Conservation (phyloP, 2,888 invertebrate species). For the Agriopis leucophaearia region DNA sequence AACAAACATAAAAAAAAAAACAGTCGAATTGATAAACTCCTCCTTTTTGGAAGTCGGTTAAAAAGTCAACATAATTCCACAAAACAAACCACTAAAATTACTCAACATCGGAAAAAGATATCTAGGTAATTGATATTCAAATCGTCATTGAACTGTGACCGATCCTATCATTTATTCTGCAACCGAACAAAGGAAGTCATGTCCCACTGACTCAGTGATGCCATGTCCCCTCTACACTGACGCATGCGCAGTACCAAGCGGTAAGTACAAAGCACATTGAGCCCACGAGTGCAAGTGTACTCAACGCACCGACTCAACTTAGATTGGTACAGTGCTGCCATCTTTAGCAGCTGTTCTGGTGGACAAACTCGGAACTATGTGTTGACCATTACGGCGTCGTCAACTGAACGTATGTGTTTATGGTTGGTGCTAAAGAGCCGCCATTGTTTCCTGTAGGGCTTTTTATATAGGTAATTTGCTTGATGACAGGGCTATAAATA, state of each 20-base stretch:
- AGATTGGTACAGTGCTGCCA: not conserved
- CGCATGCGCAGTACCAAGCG: slow-evolving; percentile 10
- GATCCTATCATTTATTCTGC: slow-evolving; percentile 23
- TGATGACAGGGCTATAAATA: not conserved
- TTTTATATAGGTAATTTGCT: not conserved
- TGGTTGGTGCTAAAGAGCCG: not conserved
- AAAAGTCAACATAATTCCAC: not conserved
- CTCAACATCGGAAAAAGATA: slow-evolving; percentile 7
- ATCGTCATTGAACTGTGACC: slow-evolving; percentile 26
- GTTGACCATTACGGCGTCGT: not conserved
- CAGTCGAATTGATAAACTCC: too few relatives aligned
- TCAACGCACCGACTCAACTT: slow-evolving; percentile 39
- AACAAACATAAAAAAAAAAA: too few relatives aligned
- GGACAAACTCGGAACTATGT: not conserved
- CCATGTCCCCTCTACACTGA: slow-evolving; percentile 22
- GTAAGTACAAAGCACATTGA: slow-evolving; percentile 17
- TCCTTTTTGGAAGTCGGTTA: too few relatives aligned
- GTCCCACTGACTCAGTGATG: slow-evolving; percentile 31
- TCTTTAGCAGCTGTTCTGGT: not conserved
- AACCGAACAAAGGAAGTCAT: slow-evolving; percentile 30
- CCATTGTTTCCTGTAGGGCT: not conserved
- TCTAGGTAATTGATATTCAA: slow-evolving; percentile 5
- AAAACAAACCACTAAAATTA: not conserved
- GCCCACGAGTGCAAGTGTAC: slow-evolving; percentile 54
- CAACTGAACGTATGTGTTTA: not conserved